Percentiles rank a stretch among this genome's conserved stretches.
Evolutionary conservation across 2,888 invertebrate species (phyloP).

Genomic region (Drosophila merina): DNA sequence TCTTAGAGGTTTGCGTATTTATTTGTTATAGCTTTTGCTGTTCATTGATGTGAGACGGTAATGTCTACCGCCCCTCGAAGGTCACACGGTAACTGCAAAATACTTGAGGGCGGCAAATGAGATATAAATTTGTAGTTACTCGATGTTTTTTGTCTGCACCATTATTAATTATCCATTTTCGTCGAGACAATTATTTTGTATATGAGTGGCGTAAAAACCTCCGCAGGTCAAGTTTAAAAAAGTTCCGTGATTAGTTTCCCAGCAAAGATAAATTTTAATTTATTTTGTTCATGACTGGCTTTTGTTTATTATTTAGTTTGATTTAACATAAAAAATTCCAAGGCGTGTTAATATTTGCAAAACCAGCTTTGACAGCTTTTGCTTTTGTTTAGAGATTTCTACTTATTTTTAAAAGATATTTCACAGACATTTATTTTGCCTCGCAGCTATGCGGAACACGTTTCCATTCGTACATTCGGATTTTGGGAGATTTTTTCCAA

Average conservation of each 20-base stretch:
- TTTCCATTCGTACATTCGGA: constrained; percentile 10
- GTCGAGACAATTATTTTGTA: constrained; percentile 37
- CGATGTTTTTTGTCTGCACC: constrained; percentile 17
- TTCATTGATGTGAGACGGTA: constrained; percentile 70
- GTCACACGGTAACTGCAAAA: constrained; percentile 49
- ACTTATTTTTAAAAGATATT: constrained; percentile 23
- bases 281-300: constrained; percentile 34
- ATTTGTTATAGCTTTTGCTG: constrained; percentile 46
- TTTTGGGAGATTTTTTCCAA: constrained; percentile 22
- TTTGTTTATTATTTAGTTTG: constrained; percentile 41
- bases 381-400: constrained; percentile 31
- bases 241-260: constrained; percentile 8
- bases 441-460: constrained; percentile 27
- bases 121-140: constrained; percentile 32
- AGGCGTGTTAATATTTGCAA: constrained; percentile 30
- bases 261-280: constrained; percentile 23
- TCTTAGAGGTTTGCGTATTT: constrained; percentile 29
- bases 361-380: constrained; percentile 28
- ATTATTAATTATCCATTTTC: constrained; percentile 40
- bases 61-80: constrained; percentile 72
- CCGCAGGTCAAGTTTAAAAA: constrained; percentile 12
- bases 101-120: constrained; percentile 64
- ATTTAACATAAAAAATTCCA: constrained; percentile 40
- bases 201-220: constrained; percentile 12
- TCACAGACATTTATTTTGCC: constrained; percentile 30